These are phyloP conservation scores for Colletes collaris DNA, from an alignment of 2,888 invertebrate species.

Conservation along the genomic window DNA sequence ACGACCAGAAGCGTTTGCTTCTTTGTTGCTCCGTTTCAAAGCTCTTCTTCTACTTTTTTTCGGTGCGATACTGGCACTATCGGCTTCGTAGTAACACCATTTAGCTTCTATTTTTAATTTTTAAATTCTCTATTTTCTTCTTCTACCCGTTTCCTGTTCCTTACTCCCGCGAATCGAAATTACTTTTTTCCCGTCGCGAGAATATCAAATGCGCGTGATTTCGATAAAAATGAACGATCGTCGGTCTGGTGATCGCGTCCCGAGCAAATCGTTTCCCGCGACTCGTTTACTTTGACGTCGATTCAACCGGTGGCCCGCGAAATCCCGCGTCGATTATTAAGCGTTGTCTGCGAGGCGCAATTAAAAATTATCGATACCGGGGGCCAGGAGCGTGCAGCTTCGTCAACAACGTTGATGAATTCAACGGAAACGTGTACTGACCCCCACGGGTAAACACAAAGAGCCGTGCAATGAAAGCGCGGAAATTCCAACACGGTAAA, in stretches of 20 bases:
- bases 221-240: too few species aligned
- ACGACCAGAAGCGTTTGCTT: neutral
- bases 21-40: too few species aligned
- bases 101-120: too few species aligned
- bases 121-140: too few species aligned
- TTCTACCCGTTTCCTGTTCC: too few species aligned
- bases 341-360: constrained; percentile 38
- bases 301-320: constrained; percentile 36
- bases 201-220: too few species aligned
- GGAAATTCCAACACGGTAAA: constrained; percentile 42
- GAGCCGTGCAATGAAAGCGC: constrained; percentile 51
- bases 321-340: constrained; percentile 42
- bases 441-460: constrained; percentile 49
- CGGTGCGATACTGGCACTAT: too few species aligned
- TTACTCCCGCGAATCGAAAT: too few species aligned
- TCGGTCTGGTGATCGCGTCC: too few species aligned
- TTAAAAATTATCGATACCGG: constrained; percentile 54
- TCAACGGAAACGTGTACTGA: constrained; percentile 50
- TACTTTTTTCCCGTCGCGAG: too few species aligned
- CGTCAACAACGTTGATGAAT: constrained; percentile 54
- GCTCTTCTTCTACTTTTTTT: too few species aligned
- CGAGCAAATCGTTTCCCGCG: neutral
- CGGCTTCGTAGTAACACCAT: too few species aligned
- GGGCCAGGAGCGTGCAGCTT: constrained; percentile 26
- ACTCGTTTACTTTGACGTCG: constrained; percentile 6